Conservation (phyloP, 2,113 vertebrate genomes). For the Bos indicus region DNA sequence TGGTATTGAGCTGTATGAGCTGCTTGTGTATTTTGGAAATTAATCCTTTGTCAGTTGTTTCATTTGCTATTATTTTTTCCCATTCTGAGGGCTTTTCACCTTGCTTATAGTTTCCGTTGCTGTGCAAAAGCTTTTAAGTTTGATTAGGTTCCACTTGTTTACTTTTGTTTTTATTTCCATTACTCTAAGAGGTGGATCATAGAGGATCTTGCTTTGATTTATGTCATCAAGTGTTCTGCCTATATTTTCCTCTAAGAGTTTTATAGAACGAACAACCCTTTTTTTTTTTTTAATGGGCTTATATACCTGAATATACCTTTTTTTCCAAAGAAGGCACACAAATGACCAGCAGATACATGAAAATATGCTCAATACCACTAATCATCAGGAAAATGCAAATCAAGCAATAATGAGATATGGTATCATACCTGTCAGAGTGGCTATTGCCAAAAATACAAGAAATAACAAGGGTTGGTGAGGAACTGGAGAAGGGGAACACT, state of each 20-base stretch:
- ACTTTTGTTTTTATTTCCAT: background rate
- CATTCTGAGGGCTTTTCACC: background rate
- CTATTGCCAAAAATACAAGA: background rate
- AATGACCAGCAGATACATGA: background rate
- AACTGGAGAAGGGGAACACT: background rate
- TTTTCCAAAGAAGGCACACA: background rate
- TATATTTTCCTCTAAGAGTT: background rate
- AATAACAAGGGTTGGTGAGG: background rate
- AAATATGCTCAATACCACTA: background rate
- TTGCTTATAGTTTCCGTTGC: background rate
- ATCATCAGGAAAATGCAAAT: background rate
- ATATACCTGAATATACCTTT: background rate
- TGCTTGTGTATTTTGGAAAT: background rate
- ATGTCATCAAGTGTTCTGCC: background rate
- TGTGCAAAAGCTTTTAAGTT: background rate
- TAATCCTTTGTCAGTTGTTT: background rate
- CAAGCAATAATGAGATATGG: background rate
- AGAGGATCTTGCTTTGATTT: background rate
- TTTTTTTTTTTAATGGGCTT: background rate
- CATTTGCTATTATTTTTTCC: background rate
- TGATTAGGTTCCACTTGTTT: background rate
- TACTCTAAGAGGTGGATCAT: background rate
- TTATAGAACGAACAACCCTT: rapidly evolving
- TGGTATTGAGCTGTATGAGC: background rate
- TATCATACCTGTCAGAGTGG: background rate